These are phyloP conservation scores for Tachysurus fulvidraco DNA, from an alignment of 2,113 vertebrate genomes.

Conservation along the genomic window DNA sequence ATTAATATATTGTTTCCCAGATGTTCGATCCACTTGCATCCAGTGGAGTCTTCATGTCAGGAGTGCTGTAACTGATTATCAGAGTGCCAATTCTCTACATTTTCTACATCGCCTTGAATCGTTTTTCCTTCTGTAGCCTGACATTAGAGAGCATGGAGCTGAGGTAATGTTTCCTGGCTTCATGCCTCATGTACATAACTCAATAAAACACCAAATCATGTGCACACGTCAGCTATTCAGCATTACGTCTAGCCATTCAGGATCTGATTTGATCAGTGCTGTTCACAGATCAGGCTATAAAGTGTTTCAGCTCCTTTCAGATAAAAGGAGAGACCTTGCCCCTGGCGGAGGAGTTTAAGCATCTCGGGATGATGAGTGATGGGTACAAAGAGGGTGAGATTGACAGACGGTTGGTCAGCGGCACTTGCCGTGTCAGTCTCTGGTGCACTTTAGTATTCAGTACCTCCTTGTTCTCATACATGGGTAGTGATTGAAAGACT, in stretches of 20 bases:
- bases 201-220: not conserved
- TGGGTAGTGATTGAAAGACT: not conserved
- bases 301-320: not conserved
- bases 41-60: not conserved
- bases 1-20: not conserved
- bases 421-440: not conserved
- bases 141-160: not conserved
- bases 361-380: not conserved
- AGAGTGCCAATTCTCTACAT: not conserved
- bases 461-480: not conserved
- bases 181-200: not conserved
- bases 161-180: not conserved
- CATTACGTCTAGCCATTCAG: not conserved
- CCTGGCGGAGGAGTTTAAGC: not conserved
- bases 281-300: not conserved
- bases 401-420: not conserved
- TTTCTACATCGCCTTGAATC: not conserved
- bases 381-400: not conserved
- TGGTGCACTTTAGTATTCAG: not conserved
- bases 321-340: not conserved
- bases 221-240: not conserved
- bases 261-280: not conserved
- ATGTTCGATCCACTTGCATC: not conserved
- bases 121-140: not conserved
- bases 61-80: not conserved